Evolutionary conservation across 2,888 invertebrate species (phyloP), one percentile per base, ranked within the genome.

Genomic region (Parthenolecanium corni): DNA sequence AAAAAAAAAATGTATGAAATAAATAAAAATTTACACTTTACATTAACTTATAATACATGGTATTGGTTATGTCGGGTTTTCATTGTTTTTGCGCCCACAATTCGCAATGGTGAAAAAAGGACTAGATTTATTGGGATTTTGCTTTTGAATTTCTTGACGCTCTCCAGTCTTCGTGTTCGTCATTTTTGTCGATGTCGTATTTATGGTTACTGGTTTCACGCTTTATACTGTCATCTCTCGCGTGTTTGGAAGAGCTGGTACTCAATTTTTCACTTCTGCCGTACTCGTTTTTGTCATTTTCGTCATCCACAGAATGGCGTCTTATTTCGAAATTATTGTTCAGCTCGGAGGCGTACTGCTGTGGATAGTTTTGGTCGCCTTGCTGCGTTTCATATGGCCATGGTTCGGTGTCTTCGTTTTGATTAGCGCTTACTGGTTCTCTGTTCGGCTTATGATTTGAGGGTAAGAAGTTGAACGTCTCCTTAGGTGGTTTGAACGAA

Each of bases 401-500:
- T n/a, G 4, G 23, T 49, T 52, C 24, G 52, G 24, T 52, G 9
- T 11, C 16, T n/a, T 36, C 16, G 31, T 24, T 52, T 52, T 52
- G 52, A 31, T 31, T 47, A 36, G 6, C 38, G 21, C 23, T n/a
- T 14, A 16, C 24, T 21, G 36, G 12, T 14, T 49, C 20, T 11
- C 36, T 40, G 18, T 18, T 20, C 21, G 14, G 49, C 23, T 61
- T 61, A 61, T 61, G 61, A 24, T 61, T 61, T 20, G 23, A 38
- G 5, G 38, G 61, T n/a, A 44, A 51, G 20, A 65, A 66, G 47
- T 58, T 61, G 24, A 61, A 64, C 18, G 64, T 65, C 25, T 65
- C 54, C n/a, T 44, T 54, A 40, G 66, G 64, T 31, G 64, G 58
- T 31, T 65, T 64, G 38, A 66, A 66, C 12, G 49, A 36, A 46